Evolutionary conservation across 23 tunicate species (phyloP), one percentile per base, ranked within the genome.

Genomic region (Oikopleura albicans): DNA sequence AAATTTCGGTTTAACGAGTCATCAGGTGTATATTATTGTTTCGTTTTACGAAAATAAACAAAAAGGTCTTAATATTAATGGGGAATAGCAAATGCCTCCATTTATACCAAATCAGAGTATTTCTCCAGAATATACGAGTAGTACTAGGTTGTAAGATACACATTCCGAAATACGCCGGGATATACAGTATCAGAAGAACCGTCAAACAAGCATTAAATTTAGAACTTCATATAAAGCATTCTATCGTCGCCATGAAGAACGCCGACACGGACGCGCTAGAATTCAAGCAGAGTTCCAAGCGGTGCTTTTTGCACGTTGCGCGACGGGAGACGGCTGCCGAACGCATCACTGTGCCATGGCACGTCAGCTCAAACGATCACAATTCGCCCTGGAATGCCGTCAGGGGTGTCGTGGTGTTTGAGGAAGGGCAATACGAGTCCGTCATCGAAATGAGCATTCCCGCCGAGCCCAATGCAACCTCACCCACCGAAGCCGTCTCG

Each of bases 331-430:
- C 79, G 31, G 79, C 79, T 16, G 34, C 28, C 2, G 79, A 71
- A 71, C 33, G 79, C 33, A 71, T 71, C 79, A 29, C 27, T 22
- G 79, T 71, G 28, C 79, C 79, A 2, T 71, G 79, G 79, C 79
- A 71, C 31, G 79, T 71, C 35, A 71, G 79, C 37, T 71, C 79
- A 22, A 12, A 4, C 31, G 79, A 71, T 71, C 79, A 71, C 37
- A 71, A 71, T 71, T 71, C 79, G 33, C 79, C 79, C 4, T 71
- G 79, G 79, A 71, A 71, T 31, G 2, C 79, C 35, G 37, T 71
- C 79, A 71, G 31, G 1, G 99, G 99, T 0, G 56, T 91, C 41
- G 99, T 88, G 59, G 87, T 90, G 33, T 95, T 95, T 41, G 90
- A 87, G 83, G 86, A 85, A 1, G 99, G 97, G 0, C 97, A 95